These are phyloP conservation scores for Agelastica alni DNA, from an alignment of 2,888 invertebrate species.

Conservation along the genomic window DNA sequence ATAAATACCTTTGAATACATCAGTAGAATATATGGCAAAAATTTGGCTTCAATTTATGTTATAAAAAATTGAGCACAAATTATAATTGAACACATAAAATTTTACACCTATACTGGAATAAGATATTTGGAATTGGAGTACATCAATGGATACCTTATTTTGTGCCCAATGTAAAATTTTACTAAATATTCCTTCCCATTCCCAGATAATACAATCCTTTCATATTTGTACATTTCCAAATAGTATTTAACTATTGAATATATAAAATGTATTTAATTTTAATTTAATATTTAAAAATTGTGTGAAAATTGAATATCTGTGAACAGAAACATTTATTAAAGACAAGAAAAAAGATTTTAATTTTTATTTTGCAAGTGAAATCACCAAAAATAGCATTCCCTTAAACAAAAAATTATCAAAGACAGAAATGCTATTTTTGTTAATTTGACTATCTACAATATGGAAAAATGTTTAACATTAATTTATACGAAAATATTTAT, in stretches of 20 bases:
- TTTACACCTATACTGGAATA: constrained; percentile 33
- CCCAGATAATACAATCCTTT: not conserved
- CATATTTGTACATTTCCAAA: not conserved
- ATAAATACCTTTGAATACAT: constrained; percentile 42
- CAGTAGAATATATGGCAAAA: constrained; percentile 46
- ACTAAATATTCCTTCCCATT: too few relatives aligned
- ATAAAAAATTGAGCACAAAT: constrained; percentile 45
- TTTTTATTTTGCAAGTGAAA: constrained; percentile 3
- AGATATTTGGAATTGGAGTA: constrained; percentile 30
- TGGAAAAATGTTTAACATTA: constrained; percentile 2
- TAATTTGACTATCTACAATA: constrained; percentile 6
- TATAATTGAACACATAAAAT: constrained; percentile 35
- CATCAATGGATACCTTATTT: constrained; percentile 27
- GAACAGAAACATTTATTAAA: too few relatives aligned
- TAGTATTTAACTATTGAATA: too few relatives aligned
- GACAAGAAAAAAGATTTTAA: too few relatives aligned
- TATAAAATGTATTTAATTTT: too few relatives aligned
- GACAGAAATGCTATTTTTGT: constrained; percentile 3
- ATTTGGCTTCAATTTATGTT: constrained; percentile 45
- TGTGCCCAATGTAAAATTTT: constrained; percentile 29
- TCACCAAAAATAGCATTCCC: not conserved
- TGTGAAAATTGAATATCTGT: too few relatives aligned
- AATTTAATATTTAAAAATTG: too few relatives aligned
- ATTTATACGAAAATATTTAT: constrained; percentile 10
- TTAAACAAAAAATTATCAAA: not conserved